Evolutionary conservation across 2,797 vertebrate species (phyloP), one percentile per base, ranked within the genome.

Genomic region (Lepidocolaptes lacrymiger): DNA sequence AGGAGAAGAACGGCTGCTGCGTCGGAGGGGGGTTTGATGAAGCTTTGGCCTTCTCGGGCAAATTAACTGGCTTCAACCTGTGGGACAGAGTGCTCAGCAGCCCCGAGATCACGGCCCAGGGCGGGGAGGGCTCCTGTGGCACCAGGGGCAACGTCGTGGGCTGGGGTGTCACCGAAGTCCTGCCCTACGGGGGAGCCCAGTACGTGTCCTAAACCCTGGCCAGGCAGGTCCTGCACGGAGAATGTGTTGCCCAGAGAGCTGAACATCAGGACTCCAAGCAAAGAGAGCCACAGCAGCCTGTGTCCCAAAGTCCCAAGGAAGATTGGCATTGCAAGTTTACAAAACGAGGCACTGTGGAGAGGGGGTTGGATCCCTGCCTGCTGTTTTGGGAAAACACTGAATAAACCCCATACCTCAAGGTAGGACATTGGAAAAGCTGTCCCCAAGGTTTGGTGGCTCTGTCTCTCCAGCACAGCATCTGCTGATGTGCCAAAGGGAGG

Each of bases 91-190:
- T 99, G 82, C 98, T 99, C 82, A 97, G 97, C 4, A 90, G 97
- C 13, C 93, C 97, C 5, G 98, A 99, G 97, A 98, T 99, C 63
- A 91, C 90, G 12, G 96, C 97, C 22, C 97, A 98, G n/a, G 71
- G 87, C 3, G 92, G 93, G 6, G 98, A 97, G 3, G 96, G 97
- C 9, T 97, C 98, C 6, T 99, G 99, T 39, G 97, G 97, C 73
- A 96, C 89, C 86, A 98, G 98, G 88, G 99, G 99, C 51, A 99
- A 98, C 72, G 64, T 99, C 17, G 97, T 99, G 6, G 99, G 98
- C 5, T 99, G 99, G 99, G 99, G 99, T 9, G 97, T 99, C 75
- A 99, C 99, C 2, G 99, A 99, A 96, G 98, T 99, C 89, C 96
- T 98, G 94, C 98, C 98, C 0, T 98, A 99, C 0, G 99, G 99